A percentile compares a stretch with the other conserved stretches of the same genome.
Evolutionary conservation across 2,113 vertebrate genomes (phyloP).

Genomic region (Drymodes brunneopygia): DNA sequence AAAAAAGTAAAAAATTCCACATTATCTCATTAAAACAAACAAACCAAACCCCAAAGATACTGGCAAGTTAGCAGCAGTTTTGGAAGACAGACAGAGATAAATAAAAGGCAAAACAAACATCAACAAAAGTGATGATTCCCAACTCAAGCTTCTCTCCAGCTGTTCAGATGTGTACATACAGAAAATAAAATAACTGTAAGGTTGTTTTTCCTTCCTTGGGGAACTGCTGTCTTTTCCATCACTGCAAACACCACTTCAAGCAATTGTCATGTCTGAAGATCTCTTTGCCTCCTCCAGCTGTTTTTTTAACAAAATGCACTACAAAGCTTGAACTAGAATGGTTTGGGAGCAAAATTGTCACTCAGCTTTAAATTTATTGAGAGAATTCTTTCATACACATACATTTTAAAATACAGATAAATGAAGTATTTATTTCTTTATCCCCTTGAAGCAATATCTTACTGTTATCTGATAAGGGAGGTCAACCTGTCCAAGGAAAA

Average conservation of each 20-base stretch:
- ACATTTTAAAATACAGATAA: background rate
- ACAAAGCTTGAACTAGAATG: background rate
- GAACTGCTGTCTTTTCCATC: constrained; percentile 55
- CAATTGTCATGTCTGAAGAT: background rate
- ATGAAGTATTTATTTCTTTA: background rate
- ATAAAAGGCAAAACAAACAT: background rate
- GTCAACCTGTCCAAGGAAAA: background rate
- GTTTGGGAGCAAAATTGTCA: background rate
- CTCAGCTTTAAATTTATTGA: background rate
- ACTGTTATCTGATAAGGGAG: background rate
- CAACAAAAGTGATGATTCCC: constrained; percentile 31
- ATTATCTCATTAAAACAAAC: background rate
- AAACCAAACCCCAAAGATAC: background rate
- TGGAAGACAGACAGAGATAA: background rate
- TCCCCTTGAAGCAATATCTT: background rate
- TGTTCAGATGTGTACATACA: constrained; percentile 1
- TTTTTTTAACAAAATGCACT: constrained; percentile 13
- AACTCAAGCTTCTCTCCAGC: background rate
- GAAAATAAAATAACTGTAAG: constrained; percentile 18
- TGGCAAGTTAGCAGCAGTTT: background rate
- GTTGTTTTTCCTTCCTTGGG: constrained; percentile 12
- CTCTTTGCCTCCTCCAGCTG: background rate
- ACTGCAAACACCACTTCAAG: constrained; percentile 47
- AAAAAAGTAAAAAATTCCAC: background rate
- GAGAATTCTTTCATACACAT: background rate